Conservation (phyloP, 2,888 invertebrate species). For the Periphyllus acericola region DNA sequence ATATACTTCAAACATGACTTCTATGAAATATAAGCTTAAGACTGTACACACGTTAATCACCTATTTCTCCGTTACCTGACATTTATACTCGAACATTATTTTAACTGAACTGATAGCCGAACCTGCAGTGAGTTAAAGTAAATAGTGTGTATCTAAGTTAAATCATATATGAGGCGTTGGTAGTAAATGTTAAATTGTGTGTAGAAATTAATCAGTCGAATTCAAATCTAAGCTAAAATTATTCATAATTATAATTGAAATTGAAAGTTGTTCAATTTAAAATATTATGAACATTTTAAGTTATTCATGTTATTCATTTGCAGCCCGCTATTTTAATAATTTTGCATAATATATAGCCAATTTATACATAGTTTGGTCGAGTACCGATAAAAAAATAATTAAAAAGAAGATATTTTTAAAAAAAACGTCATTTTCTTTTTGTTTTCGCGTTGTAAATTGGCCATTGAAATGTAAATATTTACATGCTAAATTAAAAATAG, state of each 20-base stretch:
- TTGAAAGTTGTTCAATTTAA: background rate
- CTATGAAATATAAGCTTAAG: background rate
- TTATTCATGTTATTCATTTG: background rate
- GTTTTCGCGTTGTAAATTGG: background rate
- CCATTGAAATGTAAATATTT: slow-evolving; percentile 24
- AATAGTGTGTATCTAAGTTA: background rate
- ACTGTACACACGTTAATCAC: background rate
- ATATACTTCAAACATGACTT: background rate
- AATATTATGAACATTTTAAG: background rate
- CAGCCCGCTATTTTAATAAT: background rate
- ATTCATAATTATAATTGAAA: background rate
- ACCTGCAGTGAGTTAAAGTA: background rate
- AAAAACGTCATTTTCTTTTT: background rate
- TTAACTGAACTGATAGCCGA: background rate
- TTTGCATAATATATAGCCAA: no score
- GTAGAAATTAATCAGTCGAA: background rate
- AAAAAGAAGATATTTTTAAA: background rate
- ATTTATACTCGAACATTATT: background rate
- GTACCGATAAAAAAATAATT: no score
- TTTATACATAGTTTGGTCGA: no score
- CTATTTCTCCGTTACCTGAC: no score
- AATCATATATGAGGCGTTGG: background rate
- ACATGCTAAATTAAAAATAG: background rate
- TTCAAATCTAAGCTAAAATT: background rate
- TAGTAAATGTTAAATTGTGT: background rate